These are phyloP conservation scores for Rhombomys opimus DNA, from an alignment of 2,113 vertebrate genomes.

Conservation along the genomic window DNA sequence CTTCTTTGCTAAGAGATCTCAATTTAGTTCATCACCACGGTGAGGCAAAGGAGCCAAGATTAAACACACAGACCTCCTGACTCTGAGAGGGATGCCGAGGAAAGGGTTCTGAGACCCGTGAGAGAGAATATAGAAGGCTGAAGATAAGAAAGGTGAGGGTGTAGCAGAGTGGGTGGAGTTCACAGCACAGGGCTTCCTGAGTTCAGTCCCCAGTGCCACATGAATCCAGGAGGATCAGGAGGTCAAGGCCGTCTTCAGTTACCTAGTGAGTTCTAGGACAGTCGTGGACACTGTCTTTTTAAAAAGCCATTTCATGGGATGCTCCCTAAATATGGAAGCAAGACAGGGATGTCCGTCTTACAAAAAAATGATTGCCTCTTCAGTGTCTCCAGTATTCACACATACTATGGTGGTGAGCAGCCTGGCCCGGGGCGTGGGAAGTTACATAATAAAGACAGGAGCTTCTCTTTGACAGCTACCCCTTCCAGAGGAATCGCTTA, in stretches of 20 bases:
- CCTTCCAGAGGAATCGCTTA: not conserved
- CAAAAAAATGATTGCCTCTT: not conserved
- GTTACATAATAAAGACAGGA: not conserved
- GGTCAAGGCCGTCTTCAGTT: not conserved
- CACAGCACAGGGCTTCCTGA: not conserved
- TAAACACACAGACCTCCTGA: not conserved
- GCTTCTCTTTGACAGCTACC: not conserved
- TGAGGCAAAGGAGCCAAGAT: not conserved
- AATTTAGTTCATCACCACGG: not conserved
- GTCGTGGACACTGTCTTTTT: not conserved
- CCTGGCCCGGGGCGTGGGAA: not conserved
- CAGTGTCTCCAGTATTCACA: not conserved
- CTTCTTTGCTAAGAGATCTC: not conserved
- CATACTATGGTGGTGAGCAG: not conserved
- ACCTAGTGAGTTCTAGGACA: not conserved
- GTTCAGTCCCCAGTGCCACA: not conserved
- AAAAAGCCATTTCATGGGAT: not conserved
- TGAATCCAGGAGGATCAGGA: not conserved
- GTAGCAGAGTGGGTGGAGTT: not conserved
- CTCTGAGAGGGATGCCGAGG: not conserved
- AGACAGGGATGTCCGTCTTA: not conserved
- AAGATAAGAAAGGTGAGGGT: not conserved
- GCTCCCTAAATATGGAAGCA: not conserved
- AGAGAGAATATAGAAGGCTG: not conserved
- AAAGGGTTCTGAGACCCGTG: not conserved